Base-by-base conservation (phyloP, 2,113 vertebrate genomes). In the Leptocoma aspasia region DNA sequence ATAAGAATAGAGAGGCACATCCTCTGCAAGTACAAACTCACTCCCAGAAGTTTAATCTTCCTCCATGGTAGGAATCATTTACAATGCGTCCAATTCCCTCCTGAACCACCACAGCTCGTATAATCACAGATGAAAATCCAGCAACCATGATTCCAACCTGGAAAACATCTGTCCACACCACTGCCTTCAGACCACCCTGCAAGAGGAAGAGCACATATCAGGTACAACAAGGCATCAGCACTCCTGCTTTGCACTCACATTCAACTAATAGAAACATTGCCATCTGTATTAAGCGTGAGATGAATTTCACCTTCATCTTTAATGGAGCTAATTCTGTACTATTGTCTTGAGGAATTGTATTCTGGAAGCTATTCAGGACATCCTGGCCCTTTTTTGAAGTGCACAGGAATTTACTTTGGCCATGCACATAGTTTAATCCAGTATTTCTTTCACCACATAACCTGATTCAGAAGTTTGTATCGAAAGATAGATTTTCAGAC, bases 141-240 rank as follows among this genome's bases (percentile, higher is more conserved):
- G 98, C 98, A 4, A 99, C 63, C 98, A 99, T 99, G 92, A 99
- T 98, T 90, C 97, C 98, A 81, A 99, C 97, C 97, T 99, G 99
- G 95, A 99, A 98, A 57, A 99, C 99, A 5, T 99, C 99, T 10
- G 99, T 99, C 99, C 99, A 99, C 66, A 99, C 98, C 90, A 99
- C 99, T 4, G 99, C 99, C 95, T 99, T 99, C 47, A 99, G 97
- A 64, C 99, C 99, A 1, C 99, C 99, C 99, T 99, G 97, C 21
- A 61, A 16, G 49, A 81, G 65, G 92, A 94, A 93, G 37, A 76
- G 78, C 45, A 96, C 0, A 0, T 7, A 63, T 60, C 91, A 93
- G 79, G 30, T 57, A 90, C 50, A 85, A 27, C 9, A n/a, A 7
- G 44, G 65, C 44, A 88, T 64, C 71, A 68, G 41, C 47, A 52